phyloP scores from a whole-genome alignment of 1,140 invertebrate species.

The Lycorma delicatula region DNA sequence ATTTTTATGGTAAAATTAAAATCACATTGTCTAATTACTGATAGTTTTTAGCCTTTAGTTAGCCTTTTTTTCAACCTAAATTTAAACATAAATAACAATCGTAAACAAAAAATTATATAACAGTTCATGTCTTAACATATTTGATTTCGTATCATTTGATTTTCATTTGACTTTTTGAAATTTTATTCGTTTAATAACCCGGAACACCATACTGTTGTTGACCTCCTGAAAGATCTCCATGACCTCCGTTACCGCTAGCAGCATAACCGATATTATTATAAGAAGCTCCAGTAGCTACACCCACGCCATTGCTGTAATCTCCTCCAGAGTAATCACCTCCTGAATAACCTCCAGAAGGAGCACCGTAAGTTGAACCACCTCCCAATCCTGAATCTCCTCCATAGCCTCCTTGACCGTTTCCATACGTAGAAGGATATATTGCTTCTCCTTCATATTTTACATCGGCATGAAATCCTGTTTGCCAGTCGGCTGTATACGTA shows the following conservation, averaged over 20 bases:
- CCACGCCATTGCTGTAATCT: too few relatives aligned
- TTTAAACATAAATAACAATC: too few relatives aligned
- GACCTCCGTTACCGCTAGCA: neutral
- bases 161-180: too few relatives aligned
- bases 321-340: conserved; percentile 8
- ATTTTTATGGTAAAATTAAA: too few relatives aligned
- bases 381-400: conserved; percentile 9
- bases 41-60: too few relatives aligned
- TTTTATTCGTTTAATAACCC: too few relatives aligned
- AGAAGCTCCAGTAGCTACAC: neutral
- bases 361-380: conserved; percentile 3
- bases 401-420: conserved; percentile 20
- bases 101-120: too few relatives aligned
- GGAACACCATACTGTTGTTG: too few relatives aligned
- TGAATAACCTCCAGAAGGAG: conserved; percentile 6
- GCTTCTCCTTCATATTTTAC: conserved; percentile 66
- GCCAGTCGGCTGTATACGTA: conserved; percentile 68
- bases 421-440: conserved; percentile 48
- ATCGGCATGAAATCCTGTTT: conserved; percentile 69
- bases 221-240: neutral
- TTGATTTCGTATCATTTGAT: too few relatives aligned
- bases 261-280: neutral
- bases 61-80: too few relatives aligned
- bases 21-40: too few relatives aligned
- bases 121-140: too few relatives aligned